Conservation (phyloP, 1,140 invertebrate genomes). For the Drosophila parabipectinata region DNA sequence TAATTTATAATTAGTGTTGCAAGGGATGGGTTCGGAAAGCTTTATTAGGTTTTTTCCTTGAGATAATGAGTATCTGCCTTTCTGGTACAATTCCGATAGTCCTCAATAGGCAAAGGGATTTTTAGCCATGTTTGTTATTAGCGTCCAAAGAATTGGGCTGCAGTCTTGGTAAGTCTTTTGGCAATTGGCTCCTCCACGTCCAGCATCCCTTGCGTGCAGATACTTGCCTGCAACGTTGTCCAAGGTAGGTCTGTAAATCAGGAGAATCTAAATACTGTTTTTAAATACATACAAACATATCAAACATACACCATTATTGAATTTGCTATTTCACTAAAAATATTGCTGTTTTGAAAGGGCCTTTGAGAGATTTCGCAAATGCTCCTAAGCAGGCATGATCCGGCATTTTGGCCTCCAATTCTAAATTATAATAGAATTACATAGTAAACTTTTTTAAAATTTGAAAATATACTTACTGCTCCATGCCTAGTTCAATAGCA, state of each 20-base stretch:
- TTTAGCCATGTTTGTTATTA: conserved; percentile 51
- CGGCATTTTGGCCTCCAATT: conserved; percentile 42
- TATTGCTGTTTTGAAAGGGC: conserved; percentile 50
- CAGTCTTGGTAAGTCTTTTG: conserved; percentile 49
- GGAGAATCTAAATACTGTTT: not conserved
- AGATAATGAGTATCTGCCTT: too few relatives aligned
- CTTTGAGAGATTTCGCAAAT: conserved; percentile 74
- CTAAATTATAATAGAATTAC: not conserved
- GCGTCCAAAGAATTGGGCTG: conserved; percentile 47
- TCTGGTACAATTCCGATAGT: not conserved
- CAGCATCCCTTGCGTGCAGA: conserved; percentile 65
- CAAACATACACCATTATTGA: conserved; percentile 63
- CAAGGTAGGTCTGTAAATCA: conserved; percentile 43
- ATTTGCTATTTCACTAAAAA: conserved; percentile 69
- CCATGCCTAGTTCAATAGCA: conserved; percentile 60
- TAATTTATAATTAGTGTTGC: not conserved
- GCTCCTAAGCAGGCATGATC: conserved; percentile 58
- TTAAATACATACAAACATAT: not conserved
- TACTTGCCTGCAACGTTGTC: conserved; percentile 70
- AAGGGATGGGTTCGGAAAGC: too few relatives aligned
- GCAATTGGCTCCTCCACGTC: conserved; percentile 61
- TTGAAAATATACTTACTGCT: conserved; percentile 35
- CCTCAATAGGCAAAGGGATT: conserved; percentile 25
- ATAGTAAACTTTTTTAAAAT: not conserved
- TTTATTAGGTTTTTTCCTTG: too few relatives aligned